A percentile compares a stretch with the other conserved stretches of the same genome.
These are phyloP conservation scores for Hydrotaea diabolus DNA, from an alignment of 2,888 invertebrate species.

Conservation along the genomic window DNA sequence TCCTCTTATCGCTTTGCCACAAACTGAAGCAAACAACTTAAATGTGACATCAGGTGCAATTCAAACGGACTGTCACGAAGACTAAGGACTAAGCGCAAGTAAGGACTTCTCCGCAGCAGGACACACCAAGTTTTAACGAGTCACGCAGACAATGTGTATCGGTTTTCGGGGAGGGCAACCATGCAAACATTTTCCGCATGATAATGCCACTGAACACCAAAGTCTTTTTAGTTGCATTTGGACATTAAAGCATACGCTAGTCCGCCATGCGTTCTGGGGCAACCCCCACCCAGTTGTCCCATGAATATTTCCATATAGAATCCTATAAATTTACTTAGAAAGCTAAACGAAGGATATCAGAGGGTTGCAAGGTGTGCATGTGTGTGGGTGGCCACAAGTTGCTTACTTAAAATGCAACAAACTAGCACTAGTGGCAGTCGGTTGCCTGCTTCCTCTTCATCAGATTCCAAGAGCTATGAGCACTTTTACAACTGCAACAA, in stretches of 20 bases:
- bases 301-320: background rate
- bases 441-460: conserved; percentile 11
- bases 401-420: conserved; percentile 30
- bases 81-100: background rate
- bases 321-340: conserved; percentile 34
- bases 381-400: conserved; percentile 39
- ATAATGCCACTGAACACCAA: conserved; percentile 25
- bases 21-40: background rate
- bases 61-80: background rate
- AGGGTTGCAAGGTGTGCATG: conserved; percentile 31
- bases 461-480: background rate
- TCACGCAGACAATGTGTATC: background rate
- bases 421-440: conserved; percentile 17
- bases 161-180: conserved; percentile 8
- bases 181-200: conserved; percentile 37
- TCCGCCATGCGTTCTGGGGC: background rate
- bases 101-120: background rate
- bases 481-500: background rate
- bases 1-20: background rate
- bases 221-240: background rate
- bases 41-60: background rate
- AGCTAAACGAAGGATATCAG: no score
- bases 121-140: background rate
- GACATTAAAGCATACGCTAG: background rate
- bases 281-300: no score